Base-by-base conservation (phyloP, 2,888 invertebrate species). In the Microchrysa polita region DNA sequence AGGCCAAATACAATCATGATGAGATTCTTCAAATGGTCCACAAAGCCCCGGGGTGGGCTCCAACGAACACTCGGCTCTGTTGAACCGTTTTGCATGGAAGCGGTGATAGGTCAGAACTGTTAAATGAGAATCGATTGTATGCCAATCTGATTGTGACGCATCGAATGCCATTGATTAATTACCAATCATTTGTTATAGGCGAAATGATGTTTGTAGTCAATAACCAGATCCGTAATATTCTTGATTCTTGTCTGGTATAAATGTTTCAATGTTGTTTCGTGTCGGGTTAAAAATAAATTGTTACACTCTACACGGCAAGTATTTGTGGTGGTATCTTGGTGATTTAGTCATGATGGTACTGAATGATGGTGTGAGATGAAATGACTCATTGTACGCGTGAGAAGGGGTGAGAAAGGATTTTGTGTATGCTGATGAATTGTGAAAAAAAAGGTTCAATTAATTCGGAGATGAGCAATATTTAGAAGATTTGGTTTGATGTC, bases 101-200 rank as follows among this genome's bases (percentile, higher is more conserved):
- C 27, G 40, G 69, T 57, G 69, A 69, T 69, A 69, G 69, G 69
- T 69, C 69, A 69, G 23, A 69, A 57, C 69, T 69, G 69, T 69
- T 69, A 69, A 69, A 69, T 69, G 57, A 57, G 55, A 57, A 69
- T 69, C 69, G 69, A 69, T 69, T 69, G 69, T 69, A 57, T 69
- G 69, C 69, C 69, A 69, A 69, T 69, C 55, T 34, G 55, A 69
- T 40, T 69, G 55, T 69, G 69, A 69, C 69, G 69, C 69, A 69
- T 69, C 69, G 55, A 69, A 69, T 23, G 18, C 42, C 18, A 40
- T 69, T 69, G 69, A 69, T 69, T 69, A 69, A 69, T 69, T 69
- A 57, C 34, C 34, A 57, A 57, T 55, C 22, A 69, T 69, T 69
- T 69, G 55, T 69, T 69, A 40, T n/a, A n/a, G n/a, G 40, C n/a